These are phyloP conservation scores for Cavia porcellus DNA, from an alignment of 2,113 vertebrate species.

Conservation along the genomic window DNA sequence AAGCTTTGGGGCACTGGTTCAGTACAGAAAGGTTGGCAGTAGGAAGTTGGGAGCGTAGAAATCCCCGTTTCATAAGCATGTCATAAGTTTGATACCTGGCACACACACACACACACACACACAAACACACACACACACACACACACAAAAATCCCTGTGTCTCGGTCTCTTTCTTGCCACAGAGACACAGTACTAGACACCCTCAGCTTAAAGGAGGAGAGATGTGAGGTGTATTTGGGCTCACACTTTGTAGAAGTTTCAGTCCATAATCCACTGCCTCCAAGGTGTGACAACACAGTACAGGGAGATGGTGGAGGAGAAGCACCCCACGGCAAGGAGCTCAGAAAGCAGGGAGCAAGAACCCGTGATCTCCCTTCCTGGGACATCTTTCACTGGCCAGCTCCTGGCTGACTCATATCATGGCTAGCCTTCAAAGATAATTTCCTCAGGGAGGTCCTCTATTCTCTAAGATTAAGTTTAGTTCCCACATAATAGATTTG, in stretches of 20 bases:
- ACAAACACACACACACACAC: no score
- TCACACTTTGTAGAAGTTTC: not conserved
- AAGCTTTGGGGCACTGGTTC: not conserved
- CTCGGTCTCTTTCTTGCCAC: not conserved
- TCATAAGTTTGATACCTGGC: no score
- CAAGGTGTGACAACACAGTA: not conserved
- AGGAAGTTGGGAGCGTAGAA: not conserved
- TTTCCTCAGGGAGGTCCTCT: slow-evolving; percentile 21
- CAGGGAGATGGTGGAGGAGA: not conserved
- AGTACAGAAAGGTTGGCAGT: not conserved
- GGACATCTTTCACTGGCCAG: not conserved
- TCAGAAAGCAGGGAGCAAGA: not conserved
- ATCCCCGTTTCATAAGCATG: not conserved
- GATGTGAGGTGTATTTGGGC: not conserved
- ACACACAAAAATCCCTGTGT: not conserved
- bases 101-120: no score
- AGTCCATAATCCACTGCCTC: not conserved
- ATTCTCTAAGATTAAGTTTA: slow-evolving; percentile 25
- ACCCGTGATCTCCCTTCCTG: not conserved
- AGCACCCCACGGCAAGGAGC: not conserved
- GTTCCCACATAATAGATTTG: not conserved
- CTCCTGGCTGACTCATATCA: not conserved
- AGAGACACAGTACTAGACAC: not conserved
- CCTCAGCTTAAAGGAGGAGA: not conserved
- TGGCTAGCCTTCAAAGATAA: slow-evolving; percentile 8